Evolutionary conservation across 2,113 vertebrate genomes (phyloP).

Genomic region (Corythaixoides concolor): DNA sequence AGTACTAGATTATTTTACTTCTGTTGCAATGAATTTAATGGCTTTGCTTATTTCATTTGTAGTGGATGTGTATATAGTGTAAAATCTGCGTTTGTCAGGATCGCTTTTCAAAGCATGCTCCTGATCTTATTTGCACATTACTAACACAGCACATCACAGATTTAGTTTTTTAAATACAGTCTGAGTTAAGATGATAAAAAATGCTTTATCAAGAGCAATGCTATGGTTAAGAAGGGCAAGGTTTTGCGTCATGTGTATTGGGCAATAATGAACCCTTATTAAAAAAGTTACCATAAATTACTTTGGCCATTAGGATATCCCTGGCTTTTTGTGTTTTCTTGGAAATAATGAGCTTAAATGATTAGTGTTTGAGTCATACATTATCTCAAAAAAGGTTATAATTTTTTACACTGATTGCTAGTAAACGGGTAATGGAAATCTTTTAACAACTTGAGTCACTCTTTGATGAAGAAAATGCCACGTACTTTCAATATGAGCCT

Average conservation of each 20-base stretch:
- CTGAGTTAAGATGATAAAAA: background rate
- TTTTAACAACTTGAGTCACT: background rate
- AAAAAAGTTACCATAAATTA: background rate
- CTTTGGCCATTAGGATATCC: no score
- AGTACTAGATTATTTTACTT: background rate
- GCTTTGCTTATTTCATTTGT: accelerated
- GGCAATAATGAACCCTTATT: background rate
- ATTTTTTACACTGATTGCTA: background rate
- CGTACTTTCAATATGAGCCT: background rate
- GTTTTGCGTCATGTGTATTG: accelerated
- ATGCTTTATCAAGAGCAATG: background rate
- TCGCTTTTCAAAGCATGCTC: background rate
- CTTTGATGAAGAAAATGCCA: background rate
- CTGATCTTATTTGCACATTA: background rate
- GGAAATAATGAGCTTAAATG: background rate
- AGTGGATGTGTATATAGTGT: accelerated
- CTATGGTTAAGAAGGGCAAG: background rate
- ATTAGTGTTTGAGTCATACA: accelerated
- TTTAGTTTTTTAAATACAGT: background rate
- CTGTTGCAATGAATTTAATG: background rate
- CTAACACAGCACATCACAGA: accelerated
- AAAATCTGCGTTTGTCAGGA: background rate
- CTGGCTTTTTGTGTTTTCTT: background rate
- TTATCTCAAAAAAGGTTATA: background rate
- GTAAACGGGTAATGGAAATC: background rate